Percentiles rank a stretch among this genome's conserved stretches.
Conservation (phyloP, 2,797 vertebrate species). For the Pterois miles region DNA sequence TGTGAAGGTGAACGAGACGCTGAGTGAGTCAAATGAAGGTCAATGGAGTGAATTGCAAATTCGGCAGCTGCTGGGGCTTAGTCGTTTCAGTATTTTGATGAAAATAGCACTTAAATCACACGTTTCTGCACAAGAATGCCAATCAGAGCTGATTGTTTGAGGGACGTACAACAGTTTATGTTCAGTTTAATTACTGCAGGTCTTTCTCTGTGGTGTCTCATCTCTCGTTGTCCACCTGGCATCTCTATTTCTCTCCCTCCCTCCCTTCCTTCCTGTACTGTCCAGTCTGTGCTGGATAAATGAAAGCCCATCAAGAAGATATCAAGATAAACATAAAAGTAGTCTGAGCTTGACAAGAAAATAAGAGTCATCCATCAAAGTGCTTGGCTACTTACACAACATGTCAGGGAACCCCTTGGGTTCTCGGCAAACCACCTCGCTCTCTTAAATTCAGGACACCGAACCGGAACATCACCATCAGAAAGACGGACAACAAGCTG, state of each 20-base stretch:
- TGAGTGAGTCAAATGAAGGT: conserved; percentile 30
- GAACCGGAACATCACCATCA: conserved; percentile 67
- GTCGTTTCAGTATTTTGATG: neutral
- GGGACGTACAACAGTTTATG: neutral
- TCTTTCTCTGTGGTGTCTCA: neutral
- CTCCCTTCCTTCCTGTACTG: conserved; percentile 29
- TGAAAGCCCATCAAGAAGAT: conserved; percentile 77
- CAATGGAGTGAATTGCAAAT: neutral
- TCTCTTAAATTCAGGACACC: conserved; percentile 64
- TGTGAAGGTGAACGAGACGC: conserved; percentile 8
- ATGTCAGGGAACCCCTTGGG: conserved; percentile 73
- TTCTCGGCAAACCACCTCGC: conserved; percentile 40
- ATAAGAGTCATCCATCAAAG: conserved; percentile 85
- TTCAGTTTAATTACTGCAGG: neutral
- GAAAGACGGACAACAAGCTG: conserved; percentile 34
- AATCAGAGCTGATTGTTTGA: neutral
- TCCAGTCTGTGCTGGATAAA: conserved; percentile 67
- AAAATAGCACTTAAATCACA: neutral
- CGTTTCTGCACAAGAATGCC: neutral
- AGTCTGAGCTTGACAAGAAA: conserved; percentile 82
- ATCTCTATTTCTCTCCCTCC: conserved; percentile 12
- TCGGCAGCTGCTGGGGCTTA: neutral
- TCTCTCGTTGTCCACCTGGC: conserved; percentile 2
- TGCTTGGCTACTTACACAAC: conserved; percentile 70
- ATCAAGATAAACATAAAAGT: conserved; percentile 84